Evolutionary conservation across 2,797 vertebrate genomes (phyloP).

Genomic region (Mus caroli): DNA sequence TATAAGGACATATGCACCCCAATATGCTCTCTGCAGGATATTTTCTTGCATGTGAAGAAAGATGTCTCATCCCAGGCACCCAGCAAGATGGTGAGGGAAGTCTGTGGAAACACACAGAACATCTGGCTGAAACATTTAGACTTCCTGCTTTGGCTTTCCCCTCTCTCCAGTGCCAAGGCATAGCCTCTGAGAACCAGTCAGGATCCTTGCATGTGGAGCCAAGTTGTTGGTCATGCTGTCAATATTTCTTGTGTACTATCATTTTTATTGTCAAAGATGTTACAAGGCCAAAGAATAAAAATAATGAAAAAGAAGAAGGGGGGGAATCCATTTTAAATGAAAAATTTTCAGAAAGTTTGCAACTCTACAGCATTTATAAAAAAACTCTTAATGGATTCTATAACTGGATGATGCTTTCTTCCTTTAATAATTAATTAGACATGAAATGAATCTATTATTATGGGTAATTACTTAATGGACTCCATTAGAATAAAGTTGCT

Average conservation of each 20-base stretch:
- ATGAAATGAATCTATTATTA: conserved; percentile 58
- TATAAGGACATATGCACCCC: conserved; percentile 51
- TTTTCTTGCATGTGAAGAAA: conserved; percentile 61
- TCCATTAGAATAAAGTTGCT: conserved; percentile 49
- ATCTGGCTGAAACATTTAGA: conserved; percentile 73
- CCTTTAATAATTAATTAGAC: conserved; percentile 71
- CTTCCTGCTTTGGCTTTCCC: conserved; percentile 51
- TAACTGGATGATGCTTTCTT: conserved; percentile 28
- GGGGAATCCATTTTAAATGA: conserved; percentile 4
- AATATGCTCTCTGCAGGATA: conserved; percentile 3
- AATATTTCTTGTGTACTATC: conserved; percentile 44
- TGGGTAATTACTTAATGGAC: conserved; percentile 69
- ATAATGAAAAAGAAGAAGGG: background rate
- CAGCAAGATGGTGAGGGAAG: background rate
- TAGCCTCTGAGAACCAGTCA: conserved; percentile 28
- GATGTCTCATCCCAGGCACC: background rate
- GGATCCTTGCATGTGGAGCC: conserved; percentile 30
- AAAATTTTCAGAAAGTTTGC: conserved; percentile 12
- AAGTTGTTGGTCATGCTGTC: background rate
- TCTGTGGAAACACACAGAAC: conserved; percentile 25
- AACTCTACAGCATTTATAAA: conserved; percentile 66
- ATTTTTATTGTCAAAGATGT: conserved; percentile 39
- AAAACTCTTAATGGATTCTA: conserved; percentile 29
- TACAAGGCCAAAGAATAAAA: conserved; percentile 8
- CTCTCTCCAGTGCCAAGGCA: conserved; percentile 21